Conservation (phyloP, 1,140 invertebrate species). For the Leptinotarsa undecemlineata region DNA sequence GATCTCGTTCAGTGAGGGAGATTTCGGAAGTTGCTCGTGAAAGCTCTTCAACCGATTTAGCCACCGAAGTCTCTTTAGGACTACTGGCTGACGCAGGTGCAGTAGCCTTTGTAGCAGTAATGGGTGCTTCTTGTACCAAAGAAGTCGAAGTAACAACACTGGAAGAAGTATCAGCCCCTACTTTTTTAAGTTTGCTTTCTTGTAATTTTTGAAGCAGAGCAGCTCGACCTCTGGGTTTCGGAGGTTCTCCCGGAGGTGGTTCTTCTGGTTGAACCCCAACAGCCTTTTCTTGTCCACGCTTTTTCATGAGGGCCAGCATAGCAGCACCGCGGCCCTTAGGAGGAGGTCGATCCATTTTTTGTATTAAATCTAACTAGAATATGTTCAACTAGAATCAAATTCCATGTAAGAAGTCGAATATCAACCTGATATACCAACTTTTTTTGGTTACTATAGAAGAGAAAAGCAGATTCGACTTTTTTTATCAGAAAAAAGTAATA, state of each 20-base stretch:
- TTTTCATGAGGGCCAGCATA: not conserved
- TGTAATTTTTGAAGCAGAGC: slow-evolving; percentile 32
- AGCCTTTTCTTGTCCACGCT: slow-evolving; percentile 12
- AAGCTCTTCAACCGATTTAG: slow-evolving; percentile 1
- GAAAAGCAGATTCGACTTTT: too few species aligned
- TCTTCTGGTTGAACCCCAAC: slow-evolving; percentile 12
- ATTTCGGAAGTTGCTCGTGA: slow-evolving; percentile 8
- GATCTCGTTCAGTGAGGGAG: slow-evolving; percentile 9
- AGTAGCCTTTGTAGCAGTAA: not conserved
- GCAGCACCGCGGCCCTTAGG: slow-evolving; percentile 29
- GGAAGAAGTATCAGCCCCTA: not conserved
- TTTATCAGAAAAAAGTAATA: too few species aligned
- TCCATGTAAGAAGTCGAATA: too few species aligned
- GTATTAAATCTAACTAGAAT: too few species aligned
- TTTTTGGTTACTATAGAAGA: too few species aligned
- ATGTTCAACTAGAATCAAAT: too few species aligned
- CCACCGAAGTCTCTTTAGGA: not conserved
- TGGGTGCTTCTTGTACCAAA: not conserved
- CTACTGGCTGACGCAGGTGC: not conserved
- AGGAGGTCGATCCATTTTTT: slow-evolving; percentile 22
- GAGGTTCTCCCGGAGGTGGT: slow-evolving; percentile 11
- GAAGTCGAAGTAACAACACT: not conserved
- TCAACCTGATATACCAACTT: too few species aligned
- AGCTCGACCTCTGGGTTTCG: slow-evolving; percentile 42
- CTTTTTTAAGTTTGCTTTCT: slow-evolving; percentile 6